These are phyloP conservation scores for Drosophila nikananu DNA, from an alignment of 1,140 invertebrate genomes.

Conservation along the genomic window DNA sequence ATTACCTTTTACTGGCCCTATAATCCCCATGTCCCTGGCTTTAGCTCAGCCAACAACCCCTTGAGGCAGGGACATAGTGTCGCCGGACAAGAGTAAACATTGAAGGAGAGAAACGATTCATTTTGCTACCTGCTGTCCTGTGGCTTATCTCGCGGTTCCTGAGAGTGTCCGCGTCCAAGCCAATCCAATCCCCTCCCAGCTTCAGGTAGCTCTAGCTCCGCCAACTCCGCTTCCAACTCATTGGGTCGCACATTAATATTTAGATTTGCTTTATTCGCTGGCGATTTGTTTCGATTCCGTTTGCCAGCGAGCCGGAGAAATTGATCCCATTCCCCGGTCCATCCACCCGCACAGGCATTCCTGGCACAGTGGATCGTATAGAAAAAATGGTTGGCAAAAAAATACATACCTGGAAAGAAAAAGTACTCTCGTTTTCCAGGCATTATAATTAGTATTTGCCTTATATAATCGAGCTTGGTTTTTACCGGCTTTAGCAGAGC, in stretches of 20 bases:
- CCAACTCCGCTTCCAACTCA: slow-evolving; percentile 73
- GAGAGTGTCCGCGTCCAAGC: background rate
- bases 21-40: background rate
- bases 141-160: slow-evolving; percentile 52
- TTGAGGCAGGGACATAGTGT: background rate
- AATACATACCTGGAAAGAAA: background rate
- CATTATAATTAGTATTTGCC: too few species aligned
- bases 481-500: too few species aligned
- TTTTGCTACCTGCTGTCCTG: slow-evolving; percentile 55
- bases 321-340: slow-evolving; percentile 23
- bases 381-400: background rate
- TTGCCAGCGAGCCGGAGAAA: slow-evolving; percentile 38
- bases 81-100: slow-evolving; percentile 45
- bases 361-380: slow-evolving; percentile 4
- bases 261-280: slow-evolving; percentile 78
- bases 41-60: background rate
- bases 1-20: background rate
- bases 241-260: slow-evolving; percentile 77
- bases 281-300: slow-evolving; percentile 77
- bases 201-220: background rate
- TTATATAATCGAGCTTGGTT: too few species aligned
- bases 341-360: background rate
- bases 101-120: slow-evolving; percentile 39
- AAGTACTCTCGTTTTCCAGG: too few species aligned
- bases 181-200: background rate